Conservation (phyloP, 2,797 vertebrate species). For the Mus caroli region DNA sequence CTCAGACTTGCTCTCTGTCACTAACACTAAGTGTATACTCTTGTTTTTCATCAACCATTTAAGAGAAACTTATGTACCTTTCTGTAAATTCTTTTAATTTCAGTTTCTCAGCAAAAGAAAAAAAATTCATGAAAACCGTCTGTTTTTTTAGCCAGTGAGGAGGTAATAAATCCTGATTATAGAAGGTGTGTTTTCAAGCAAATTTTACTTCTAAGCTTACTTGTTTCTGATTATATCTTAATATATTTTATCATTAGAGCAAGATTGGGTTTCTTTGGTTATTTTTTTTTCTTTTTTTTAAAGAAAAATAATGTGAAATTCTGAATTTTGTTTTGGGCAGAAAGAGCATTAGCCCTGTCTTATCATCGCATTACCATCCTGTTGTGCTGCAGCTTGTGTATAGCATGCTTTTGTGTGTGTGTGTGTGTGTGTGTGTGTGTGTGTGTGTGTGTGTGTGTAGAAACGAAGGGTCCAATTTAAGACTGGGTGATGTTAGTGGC, state of each 20-base stretch:
- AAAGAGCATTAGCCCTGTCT: slow-evolving; percentile 83
- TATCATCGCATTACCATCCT: slow-evolving; percentile 79
- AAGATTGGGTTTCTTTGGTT: slow-evolving; percentile 80
- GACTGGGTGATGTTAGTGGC: slow-evolving; percentile 73
- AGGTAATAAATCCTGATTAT: slow-evolving; percentile 79
- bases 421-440: slow-evolving; percentile 56
- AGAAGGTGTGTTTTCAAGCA: slow-evolving; percentile 88
- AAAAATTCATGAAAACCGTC: slow-evolving; percentile 81
- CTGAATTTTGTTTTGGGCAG: slow-evolving; percentile 82
- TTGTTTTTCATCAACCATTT: slow-evolving; percentile 86
- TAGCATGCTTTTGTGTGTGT: slow-evolving; percentile 43
- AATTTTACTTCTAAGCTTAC: slow-evolving; percentile 88
- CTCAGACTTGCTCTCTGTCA: slow-evolving; percentile 89
- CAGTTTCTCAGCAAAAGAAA: slow-evolving; percentile 77
- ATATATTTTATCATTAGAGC: slow-evolving; percentile 90
- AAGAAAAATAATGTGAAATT: slow-evolving; percentile 85
- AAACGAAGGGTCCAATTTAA: slow-evolving; percentile 83
- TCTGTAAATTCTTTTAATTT: slow-evolving; percentile 83
- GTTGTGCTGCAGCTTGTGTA: slow-evolving; percentile 84
- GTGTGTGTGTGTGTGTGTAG: slow-evolving; percentile 65
- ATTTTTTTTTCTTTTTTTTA: background rate
- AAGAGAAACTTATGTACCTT: slow-evolving; percentile 83
- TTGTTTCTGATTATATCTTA: slow-evolving; percentile 90
- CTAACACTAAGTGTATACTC: slow-evolving; percentile 88
- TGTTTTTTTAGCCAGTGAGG: slow-evolving; percentile 85